Percentiles rank a stretch among this genome's conserved stretches.
phyloP scores from a whole-genome alignment of 2,797 vertebrate species.

The Echeneis naucrates region DNA sequence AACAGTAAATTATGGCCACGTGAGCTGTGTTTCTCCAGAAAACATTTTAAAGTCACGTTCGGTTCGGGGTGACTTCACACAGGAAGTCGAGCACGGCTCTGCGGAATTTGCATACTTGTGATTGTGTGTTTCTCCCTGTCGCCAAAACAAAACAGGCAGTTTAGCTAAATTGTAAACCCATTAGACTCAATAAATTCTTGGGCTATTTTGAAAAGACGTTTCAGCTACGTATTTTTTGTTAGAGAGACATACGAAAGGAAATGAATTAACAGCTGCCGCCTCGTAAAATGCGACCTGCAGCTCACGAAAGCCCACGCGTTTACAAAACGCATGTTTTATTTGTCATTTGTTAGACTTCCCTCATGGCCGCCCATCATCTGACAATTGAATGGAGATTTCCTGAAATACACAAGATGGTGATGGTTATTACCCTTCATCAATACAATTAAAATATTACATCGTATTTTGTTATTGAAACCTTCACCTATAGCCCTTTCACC shows the following conservation, averaged over 20 bases:
- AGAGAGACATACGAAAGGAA: neutral
- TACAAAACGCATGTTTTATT: neutral
- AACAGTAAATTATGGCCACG: conserved; percentile 14
- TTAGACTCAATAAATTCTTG: neutral
- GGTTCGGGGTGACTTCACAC: neutral
- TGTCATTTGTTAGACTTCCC: neutral
- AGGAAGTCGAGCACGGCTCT: neutral
- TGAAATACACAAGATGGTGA: neutral
- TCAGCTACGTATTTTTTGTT: neutral
- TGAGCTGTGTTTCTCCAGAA: neutral
- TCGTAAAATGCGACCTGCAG: conserved; percentile 4
- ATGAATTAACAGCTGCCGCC: conserved; percentile 5
- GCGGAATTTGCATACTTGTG: neutral
- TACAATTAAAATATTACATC: neutral
- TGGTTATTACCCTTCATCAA: too few species aligned
- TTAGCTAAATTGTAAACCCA: neutral
- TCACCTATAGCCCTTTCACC: neutral
- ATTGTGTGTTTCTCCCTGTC: neutral
- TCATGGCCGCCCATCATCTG: neutral
- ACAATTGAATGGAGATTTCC: neutral
- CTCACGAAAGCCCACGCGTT: neutral
- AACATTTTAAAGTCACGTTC: neutral
- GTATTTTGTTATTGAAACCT: neutral
- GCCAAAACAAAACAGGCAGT: neutral
- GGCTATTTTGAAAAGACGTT: conserved; percentile 3